phyloP scores from a whole-genome alignment of 2,888 invertebrate genomes.

The Sminthurinus aureus region DNA sequence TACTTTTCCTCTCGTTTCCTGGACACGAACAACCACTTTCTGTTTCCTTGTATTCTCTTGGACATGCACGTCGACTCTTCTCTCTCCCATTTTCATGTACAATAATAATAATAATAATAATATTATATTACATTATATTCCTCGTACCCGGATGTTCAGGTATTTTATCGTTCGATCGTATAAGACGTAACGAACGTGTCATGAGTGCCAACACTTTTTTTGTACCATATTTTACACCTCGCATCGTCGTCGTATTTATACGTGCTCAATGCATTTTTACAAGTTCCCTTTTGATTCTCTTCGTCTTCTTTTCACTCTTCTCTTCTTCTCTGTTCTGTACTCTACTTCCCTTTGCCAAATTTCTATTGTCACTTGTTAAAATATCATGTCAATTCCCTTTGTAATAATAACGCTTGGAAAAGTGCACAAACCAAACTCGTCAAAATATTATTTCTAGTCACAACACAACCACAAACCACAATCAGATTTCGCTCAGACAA shows the following conservation, averaged over 20 bases:
- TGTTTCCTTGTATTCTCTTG: no score
- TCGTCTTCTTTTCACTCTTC: not conserved
- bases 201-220: conserved; percentile 27
- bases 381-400: no score
- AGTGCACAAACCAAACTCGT: no score
- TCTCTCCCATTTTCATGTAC: not conserved
- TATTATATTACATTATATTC: not conserved
- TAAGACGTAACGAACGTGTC: conserved; percentile 29
- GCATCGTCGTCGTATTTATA: not conserved
- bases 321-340: no score
- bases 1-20: conserved; percentile 43
- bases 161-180: conserved; percentile 23
- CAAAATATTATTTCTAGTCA: no score
- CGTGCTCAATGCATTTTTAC: not conserved
- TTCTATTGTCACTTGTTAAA: no score
- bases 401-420: no score
- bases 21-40: conserved; percentile 29
- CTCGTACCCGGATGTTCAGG: conserved; percentile 36
- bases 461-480: no score
- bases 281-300: not conserved
- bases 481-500: no score
- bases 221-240: not conserved
- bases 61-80: no score
- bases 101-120: not conserved
- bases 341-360: no score